Conservation (phyloP, 2,888 invertebrate species). For the Epinotia nisella region DNA sequence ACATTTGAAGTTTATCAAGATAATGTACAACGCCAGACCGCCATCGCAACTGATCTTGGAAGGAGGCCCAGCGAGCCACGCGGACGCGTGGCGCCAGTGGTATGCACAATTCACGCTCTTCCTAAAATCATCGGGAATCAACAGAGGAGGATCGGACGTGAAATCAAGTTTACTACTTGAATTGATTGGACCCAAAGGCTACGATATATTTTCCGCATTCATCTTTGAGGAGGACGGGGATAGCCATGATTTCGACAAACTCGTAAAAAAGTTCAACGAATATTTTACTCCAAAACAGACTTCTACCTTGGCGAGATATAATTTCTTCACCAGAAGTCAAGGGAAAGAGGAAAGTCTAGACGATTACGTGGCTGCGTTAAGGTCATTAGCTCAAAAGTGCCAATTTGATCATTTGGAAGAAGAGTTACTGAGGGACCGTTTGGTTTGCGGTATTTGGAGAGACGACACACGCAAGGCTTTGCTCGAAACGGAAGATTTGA, state of each 20-base stretch:
- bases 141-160: conserved; percentile 15
- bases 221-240: conserved; percentile 21
- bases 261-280: conserved; percentile 20
- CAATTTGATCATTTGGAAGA: conserved; percentile 25
- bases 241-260: conserved; percentile 3
- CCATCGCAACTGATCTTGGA: conserved; percentile 12
- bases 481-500: conserved; percentile 7
- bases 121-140: conserved; percentile 15
- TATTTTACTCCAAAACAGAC: conserved; percentile 16
- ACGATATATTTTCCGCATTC: conserved; percentile 20
- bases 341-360: conserved; percentile 19
- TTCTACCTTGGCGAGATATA: conserved; percentile 2
- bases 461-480: conserved; percentile 2
- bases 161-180: conserved; percentile 19
- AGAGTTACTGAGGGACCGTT: conserved; percentile 23
- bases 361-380: conserved; percentile 30
- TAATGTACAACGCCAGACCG: conserved; percentile 9
- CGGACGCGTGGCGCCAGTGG: conserved; percentile 21
- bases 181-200: conserved; percentile 21
- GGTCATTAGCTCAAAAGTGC: conserved; percentile 5
- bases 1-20: not conserved
- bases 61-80: not conserved
- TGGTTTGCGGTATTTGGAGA: conserved; percentile 21
- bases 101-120: conserved; percentile 8
- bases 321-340: conserved; percentile 21